Percentiles rank a stretch among this genome's conserved stretches.
phyloP scores from a whole-genome alignment of 2,888 invertebrate species.

The Rhamnusium bicolor region DNA sequence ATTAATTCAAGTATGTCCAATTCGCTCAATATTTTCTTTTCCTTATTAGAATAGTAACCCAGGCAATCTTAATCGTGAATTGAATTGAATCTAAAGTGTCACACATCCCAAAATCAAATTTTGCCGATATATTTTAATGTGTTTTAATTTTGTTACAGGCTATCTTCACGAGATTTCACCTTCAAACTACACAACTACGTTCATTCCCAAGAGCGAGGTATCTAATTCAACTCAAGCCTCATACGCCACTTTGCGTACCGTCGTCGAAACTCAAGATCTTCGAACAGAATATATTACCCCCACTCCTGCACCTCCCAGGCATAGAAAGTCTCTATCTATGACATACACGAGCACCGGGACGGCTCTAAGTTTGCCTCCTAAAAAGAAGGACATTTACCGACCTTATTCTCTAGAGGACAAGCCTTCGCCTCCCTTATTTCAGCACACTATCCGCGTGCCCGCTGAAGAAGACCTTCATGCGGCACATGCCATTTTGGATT shows the following conservation, averaged over 20 bases:
- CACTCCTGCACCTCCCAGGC: constrained; percentile 64
- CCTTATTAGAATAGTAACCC: too few species aligned
- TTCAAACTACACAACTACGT: constrained; percentile 84
- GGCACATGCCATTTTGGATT: constrained; percentile 90
- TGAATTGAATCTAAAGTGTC: too few species aligned
- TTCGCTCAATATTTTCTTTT: too few species aligned
- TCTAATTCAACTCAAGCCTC: constrained; percentile 71
- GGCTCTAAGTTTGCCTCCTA: constrained; percentile 88
- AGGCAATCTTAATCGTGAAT: too few species aligned
- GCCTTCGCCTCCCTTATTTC: constrained; percentile 67
- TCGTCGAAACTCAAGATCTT: constrained; percentile 71
- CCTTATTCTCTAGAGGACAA: constrained; percentile 88
- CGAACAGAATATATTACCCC: constrained; percentile 67
- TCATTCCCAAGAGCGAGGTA: constrained; percentile 80
- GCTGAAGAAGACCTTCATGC: constrained; percentile 90
- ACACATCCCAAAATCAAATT: too few species aligned
- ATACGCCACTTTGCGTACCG: constrained; percentile 74
- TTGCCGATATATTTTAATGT: not conserved
- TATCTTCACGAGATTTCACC: constrained; percentile 86
- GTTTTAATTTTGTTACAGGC: constrained; percentile 74
- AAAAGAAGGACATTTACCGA: constrained; percentile 92
- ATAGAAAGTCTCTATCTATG: constrained; percentile 84
- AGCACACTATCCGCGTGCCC: constrained; percentile 75
- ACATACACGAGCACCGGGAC: constrained; percentile 90
- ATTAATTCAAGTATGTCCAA: too few species aligned